Conservation (phyloP, 2,888 invertebrate species). For the Siphlonurus alternatus region DNA sequence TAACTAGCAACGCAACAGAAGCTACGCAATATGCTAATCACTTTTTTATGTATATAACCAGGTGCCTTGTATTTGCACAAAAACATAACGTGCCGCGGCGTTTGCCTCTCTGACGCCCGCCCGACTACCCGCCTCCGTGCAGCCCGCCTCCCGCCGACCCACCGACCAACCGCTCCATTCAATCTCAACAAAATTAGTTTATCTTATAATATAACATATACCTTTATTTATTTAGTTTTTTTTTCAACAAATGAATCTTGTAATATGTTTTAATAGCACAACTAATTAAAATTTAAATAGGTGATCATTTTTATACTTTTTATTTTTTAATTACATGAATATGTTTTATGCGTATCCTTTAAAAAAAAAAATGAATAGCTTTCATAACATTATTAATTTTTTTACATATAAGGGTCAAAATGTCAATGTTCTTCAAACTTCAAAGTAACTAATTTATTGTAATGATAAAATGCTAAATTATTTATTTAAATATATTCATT, state of each 20-base stretch:
- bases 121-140: not conserved
- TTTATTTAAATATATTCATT: too few species aligned
- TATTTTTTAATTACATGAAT: too few species aligned
- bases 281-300: not conserved
- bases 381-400: too few species aligned
- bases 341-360: too few species aligned
- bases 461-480: too few species aligned
- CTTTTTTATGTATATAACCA: not conserved
- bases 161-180: not conserved
- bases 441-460: too few species aligned
- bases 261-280: not conserved
- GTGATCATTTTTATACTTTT: too few species aligned
- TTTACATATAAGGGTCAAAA: too few species aligned
- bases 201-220: too few species aligned
- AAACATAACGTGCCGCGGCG: not conserved
- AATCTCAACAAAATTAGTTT: not conserved
- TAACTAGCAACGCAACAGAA: too few species aligned
- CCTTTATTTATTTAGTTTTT: not conserved
- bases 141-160: not conserved
- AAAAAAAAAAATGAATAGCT: too few species aligned
- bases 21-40: not conserved
- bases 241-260: not conserved
- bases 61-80: not conserved
- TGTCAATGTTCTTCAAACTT: too few species aligned
- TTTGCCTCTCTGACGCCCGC: not conserved